Evolutionary conservation across 2,888 invertebrate genomes (phyloP).

Genomic region (Rotaria macrura): DNA sequence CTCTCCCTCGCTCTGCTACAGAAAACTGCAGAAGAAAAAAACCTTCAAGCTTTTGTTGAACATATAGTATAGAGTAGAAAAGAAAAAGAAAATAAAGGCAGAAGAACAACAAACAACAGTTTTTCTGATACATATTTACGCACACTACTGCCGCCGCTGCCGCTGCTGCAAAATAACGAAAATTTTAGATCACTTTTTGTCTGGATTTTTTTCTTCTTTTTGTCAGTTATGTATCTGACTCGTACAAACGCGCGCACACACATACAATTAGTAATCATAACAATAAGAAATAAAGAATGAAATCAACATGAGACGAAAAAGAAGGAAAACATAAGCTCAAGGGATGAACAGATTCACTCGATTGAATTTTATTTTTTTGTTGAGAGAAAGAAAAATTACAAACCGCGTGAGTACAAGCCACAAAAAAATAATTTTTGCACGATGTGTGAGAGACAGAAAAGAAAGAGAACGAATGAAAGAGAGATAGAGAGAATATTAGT

Average conservation of each 20-base stretch:
- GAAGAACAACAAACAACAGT: neutral
- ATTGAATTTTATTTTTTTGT: neutral
- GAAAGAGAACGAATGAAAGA: neutral
- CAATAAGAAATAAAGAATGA: neutral
- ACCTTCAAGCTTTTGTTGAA: neutral
- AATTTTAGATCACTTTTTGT: neutral
- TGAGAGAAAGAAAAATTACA: neutral
- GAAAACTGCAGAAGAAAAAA: neutral
- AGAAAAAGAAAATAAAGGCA: neutral
- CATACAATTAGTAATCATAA: neutral
- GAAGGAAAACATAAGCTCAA: neutral
- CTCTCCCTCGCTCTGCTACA: neutral
- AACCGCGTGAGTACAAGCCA: constrained; percentile 4
- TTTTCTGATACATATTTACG: neutral
- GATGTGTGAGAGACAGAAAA: too few relatives aligned
- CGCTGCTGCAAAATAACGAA: neutral
- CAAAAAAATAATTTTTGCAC: too few relatives aligned
- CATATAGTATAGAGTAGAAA: neutral
- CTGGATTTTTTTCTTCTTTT: too few relatives aligned
- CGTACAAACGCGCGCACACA: neutral
- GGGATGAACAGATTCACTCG: neutral
- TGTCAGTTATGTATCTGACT: neutral
- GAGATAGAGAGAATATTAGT: neutral
- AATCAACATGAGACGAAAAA: neutral
- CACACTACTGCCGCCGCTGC: neutral